A percentile compares a stretch with the other conserved stretches of the same genome.
phyloP scores from a whole-genome alignment of 2,113 vertebrate genomes.

The Labeo catla region DNA sequence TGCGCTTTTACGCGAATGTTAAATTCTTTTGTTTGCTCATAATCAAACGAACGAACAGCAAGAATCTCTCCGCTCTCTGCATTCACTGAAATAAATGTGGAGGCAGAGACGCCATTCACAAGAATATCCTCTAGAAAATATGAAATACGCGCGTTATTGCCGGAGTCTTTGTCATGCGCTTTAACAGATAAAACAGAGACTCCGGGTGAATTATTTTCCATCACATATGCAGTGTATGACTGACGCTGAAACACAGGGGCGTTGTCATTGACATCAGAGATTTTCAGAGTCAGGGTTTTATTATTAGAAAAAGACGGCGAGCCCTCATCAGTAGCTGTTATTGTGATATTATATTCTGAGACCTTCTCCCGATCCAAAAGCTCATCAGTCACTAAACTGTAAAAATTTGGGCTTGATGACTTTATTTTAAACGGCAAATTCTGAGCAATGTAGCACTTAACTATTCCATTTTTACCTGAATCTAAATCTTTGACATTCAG shows the following conservation, averaged over 20 bases:
- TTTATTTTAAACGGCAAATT: too few species aligned
- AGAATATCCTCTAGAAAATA: constrained; percentile 72
- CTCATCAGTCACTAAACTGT: constrained; percentile 52
- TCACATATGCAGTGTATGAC: constrained; percentile 45
- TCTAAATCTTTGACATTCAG: too few species aligned
- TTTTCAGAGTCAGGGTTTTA: constrained; percentile 47
- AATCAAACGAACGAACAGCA: constrained; percentile 74
- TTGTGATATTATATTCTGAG: constrained; percentile 58
- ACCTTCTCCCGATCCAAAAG: constrained; percentile 58
- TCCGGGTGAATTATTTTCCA: constrained; percentile 55
- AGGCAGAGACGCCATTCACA: constrained; percentile 64
- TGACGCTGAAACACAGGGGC: constrained; percentile 47
- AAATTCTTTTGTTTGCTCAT: constrained; percentile 75
- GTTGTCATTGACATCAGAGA: constrained; percentile 60
- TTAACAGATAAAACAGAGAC: constrained; percentile 49
- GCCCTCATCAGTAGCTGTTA: constrained; percentile 57
- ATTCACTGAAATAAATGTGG: constrained; percentile 73
- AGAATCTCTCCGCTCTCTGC: constrained; percentile 71
- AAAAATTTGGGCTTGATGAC: constrained; percentile 48
- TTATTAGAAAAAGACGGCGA: constrained; percentile 42
- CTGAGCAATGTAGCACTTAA: too few species aligned
- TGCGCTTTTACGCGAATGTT: constrained; percentile 69
- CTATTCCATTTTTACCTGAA: too few species aligned
- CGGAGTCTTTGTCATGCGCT: constrained; percentile 68
- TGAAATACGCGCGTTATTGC: constrained; percentile 72